A percentile compares a stretch with the other conserved stretches of the same genome.
Conservation (phyloP, 2,113 vertebrate species). For the Oceanodroma tethys region DNA sequence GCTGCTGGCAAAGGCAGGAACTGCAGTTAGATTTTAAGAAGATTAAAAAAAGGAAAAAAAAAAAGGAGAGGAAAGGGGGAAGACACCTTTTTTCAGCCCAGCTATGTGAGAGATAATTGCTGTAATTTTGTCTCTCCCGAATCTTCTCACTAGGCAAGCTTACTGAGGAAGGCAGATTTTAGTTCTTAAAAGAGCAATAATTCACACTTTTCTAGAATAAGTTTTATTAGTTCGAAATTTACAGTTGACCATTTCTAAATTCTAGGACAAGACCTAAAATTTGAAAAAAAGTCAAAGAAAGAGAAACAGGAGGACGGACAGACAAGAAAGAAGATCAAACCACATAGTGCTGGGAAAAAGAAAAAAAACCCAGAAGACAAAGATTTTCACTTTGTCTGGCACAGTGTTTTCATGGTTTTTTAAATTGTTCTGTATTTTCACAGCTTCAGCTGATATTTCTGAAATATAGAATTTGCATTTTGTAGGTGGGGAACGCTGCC, state of each 20-base stretch:
- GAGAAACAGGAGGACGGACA: not conserved
- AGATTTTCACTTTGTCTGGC: not conserved
- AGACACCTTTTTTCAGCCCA: not conserved
- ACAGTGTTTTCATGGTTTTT: conserved; percentile 10
- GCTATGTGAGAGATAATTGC: conserved; percentile 15
- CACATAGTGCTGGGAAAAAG: not conserved
- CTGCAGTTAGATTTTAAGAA: not conserved
- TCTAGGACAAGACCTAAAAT: not conserved
- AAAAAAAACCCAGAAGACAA: not conserved
- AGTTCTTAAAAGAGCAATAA: not conserved
- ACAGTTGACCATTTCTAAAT: conserved; percentile 7
- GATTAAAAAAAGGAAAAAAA: rapidly evolving
- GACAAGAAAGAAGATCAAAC: not conserved
- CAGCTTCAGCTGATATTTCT: conserved; percentile 51
- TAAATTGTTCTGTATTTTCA: conserved; percentile 30
- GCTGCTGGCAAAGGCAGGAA: conserved; percentile 1
- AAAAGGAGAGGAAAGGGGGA: not conserved
- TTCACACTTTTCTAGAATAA: not conserved
- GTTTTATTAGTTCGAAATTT: conserved; percentile 19
- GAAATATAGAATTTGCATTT: conserved; percentile 44
- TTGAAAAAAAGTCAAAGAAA: not conserved
- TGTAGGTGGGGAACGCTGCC: conserved; percentile 51
- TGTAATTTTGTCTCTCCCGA: conserved; percentile 26
- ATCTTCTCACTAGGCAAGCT: not conserved
- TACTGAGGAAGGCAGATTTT: not conserved